Conservation (phyloP, 2,113 vertebrate genomes). For the Hypocryptadius cinnamomeus region DNA sequence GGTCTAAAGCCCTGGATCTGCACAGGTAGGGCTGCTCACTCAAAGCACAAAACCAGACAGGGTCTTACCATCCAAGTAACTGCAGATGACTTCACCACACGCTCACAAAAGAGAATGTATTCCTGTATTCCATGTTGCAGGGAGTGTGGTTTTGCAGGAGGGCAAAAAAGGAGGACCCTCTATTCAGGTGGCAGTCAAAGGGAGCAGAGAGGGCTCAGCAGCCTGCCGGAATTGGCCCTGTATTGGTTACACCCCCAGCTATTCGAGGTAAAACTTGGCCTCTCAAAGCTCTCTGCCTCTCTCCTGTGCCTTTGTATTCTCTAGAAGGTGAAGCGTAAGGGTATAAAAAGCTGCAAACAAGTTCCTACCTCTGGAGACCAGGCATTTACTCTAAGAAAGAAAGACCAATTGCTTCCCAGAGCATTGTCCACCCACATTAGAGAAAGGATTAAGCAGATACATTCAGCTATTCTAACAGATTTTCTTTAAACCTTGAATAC, state of each 20-base stretch:
- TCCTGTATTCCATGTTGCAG: background rate
- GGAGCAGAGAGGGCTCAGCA: background rate
- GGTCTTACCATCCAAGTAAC: background rate
- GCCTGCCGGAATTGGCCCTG: background rate
- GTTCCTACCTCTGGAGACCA: conserved; percentile 81
- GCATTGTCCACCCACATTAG: conserved; percentile 93
- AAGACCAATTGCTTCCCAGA: conserved; percentile 80
- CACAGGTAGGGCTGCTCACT: background rate
- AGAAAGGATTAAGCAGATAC: conserved; percentile 96
- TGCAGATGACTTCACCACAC: accelerated
- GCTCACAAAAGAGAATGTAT: background rate
- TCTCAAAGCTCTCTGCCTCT: conserved; percentile 51
- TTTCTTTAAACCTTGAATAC: conserved; percentile 93
- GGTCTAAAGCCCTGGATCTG: accelerated
- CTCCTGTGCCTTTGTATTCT: conserved; percentile 76
- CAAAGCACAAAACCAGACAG: background rate
- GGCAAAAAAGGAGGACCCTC: background rate
- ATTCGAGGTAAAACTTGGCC: conserved; percentile 35
- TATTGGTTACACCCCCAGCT: conserved; percentile 48
- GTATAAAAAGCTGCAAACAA: conserved; percentile 83
- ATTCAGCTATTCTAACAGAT: conserved; percentile 99
- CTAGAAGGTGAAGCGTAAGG: conserved; percentile 79
- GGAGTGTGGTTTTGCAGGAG: background rate
- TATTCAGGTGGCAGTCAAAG: conserved; percentile 21
- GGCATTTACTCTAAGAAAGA: conserved; percentile 84